Evolutionary conservation across 2,888 invertebrate genomes (phyloP), one percentile per base, ranked within the genome.

Genomic region (Adelphocoris suturalis): DNA sequence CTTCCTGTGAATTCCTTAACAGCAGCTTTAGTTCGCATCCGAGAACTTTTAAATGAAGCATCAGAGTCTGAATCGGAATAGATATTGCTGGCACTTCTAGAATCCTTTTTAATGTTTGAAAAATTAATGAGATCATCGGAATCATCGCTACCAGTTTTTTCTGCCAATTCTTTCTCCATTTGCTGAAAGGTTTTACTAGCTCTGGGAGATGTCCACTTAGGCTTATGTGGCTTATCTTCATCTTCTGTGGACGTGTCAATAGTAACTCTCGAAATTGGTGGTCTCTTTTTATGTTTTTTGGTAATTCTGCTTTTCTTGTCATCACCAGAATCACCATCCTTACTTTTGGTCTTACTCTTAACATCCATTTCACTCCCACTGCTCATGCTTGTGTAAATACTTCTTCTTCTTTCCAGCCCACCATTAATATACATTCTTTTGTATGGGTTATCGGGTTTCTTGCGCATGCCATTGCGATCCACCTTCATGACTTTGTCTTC

Each of bases 51-150:
- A 0, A 90, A 52, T 5, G 93, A 92, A 14, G 94, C 93, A 92
- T 96, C 96, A 0, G 96, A 95, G 92, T 97, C 96, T 92, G 96
- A 97, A 92, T 97, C 97, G 0, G 97, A 97, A 93, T 97, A 98
- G 92, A 97, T 97, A 91, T 96, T 96, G 27, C 95, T 94, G n/a
- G 95, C 95, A 90, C 95, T 95, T 93, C 95, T 95, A 91, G 94
- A 94, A 91, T 93, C 93, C 91, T 93, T 92, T 92, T 93, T 93
- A 78, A 92, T 92, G 82, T 95, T 94, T 92, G 94, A 94, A 46
- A 96, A 95, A 47, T 96, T 95, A 94, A 96, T 94, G 80, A 97
- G 93, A 91, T 97, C 97, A 93, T 97, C 97, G 93, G 97, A 97
- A 91, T 97, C 97, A 89, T 96, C 96, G 82, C 95, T 96, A 89